Conservation (phyloP, 2,113 vertebrate species). For the Menura novaehollandiae region DNA sequence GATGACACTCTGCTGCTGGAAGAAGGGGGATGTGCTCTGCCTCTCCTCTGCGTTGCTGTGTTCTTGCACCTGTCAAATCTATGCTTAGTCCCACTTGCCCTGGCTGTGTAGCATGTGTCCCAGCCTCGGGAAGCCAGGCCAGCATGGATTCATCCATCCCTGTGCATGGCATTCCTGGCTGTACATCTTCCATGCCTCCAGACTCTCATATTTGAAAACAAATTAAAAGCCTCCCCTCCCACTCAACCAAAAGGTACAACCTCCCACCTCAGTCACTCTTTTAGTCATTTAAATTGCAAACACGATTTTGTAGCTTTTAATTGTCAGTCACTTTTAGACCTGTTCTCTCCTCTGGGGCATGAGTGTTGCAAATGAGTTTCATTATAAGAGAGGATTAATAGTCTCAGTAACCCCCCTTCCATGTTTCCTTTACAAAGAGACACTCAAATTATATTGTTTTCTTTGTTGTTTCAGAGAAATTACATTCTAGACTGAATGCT, state of each 20-base stretch:
- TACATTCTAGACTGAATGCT: neutral
- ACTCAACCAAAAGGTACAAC: neutral
- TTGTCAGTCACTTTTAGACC: constrained; percentile 50
- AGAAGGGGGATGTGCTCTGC: neutral
- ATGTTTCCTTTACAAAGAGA: neutral
- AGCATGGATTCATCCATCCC: neutral
- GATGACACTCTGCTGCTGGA: neutral
- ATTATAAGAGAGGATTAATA: constrained; percentile 14
- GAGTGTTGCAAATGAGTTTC: constrained; percentile 40
- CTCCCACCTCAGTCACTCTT: neutral
- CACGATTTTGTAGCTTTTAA: constrained; percentile 24
- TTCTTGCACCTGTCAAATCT: neutral
- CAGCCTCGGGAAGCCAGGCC: neutral
- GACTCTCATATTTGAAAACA: neutral
- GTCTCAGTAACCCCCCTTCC: neutral
- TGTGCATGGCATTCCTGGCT: neutral
- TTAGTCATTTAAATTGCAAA: constrained; percentile 36
- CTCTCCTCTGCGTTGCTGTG: neutral
- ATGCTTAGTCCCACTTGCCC: neutral
- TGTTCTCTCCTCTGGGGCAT: constrained; percentile 29
- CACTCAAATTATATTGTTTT: neutral
- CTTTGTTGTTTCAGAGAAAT: constrained; percentile 26
- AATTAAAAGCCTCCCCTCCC: neutral
- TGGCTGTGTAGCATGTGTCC: neutral
- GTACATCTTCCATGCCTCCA: neutral